Conservation (phyloP, 2,797 vertebrate species). For the Picus viridis region DNA sequence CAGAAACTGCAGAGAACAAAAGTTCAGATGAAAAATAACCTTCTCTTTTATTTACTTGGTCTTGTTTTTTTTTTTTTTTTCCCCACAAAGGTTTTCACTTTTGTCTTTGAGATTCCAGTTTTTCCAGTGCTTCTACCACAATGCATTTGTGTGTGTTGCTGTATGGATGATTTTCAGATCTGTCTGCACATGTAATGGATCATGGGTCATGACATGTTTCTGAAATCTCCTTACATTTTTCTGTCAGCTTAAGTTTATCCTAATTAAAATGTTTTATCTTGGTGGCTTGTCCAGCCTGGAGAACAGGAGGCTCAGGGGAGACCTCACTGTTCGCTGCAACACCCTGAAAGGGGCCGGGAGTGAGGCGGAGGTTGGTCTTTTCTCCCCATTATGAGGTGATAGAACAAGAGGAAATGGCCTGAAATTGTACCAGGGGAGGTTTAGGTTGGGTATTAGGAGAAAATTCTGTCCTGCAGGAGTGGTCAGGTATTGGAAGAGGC, state of each 20-base stretch:
- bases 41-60: too few relatives aligned
- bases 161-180: not conserved
- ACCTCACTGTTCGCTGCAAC: too few relatives aligned
- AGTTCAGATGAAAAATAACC: not conserved
- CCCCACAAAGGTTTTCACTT: not conserved
- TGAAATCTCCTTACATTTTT: not conserved
- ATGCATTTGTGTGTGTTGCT: not conserved
- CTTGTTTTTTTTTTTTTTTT: not conserved
- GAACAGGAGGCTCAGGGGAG: too few relatives aligned
- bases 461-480: too few relatives aligned
- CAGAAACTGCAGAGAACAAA: not conserved
- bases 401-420: too few relatives aligned
- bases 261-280: not conserved
- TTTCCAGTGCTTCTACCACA: not conserved
- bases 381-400: too few relatives aligned
- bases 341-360: too few relatives aligned
- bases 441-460: too few relatives aligned
- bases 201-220: not conserved
- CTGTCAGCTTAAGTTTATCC: not conserved
- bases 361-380: too few relatives aligned
- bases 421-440: too few relatives aligned
- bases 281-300: too few relatives aligned
- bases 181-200: not conserved
- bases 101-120: not conserved
- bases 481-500: too few relatives aligned